A percentile compares a stretch with the other conserved stretches of the same genome.
Evolutionary conservation across 2,888 invertebrate genomes (phyloP).

Genomic region (Thyatira batis): DNA sequence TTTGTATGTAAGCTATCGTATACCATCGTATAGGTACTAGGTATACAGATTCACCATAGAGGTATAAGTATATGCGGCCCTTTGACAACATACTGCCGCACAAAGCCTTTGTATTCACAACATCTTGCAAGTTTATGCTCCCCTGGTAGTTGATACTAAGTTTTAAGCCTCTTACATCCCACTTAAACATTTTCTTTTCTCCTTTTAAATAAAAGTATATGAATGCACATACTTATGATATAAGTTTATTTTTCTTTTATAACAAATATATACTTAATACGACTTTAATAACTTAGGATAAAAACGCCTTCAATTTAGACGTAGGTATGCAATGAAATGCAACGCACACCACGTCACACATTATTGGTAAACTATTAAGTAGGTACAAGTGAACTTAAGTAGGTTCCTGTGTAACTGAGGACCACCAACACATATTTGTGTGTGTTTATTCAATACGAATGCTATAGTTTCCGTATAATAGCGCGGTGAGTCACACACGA

Average conservation of each 20-base stretch:
- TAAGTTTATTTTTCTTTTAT: neutral
- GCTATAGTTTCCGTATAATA: slow-evolving; percentile 15
- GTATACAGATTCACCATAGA: neutral
- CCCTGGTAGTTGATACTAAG: neutral
- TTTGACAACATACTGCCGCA: neutral
- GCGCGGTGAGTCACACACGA: slow-evolving; percentile 35
- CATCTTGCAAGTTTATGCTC: neutral
- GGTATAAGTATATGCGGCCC: neutral
- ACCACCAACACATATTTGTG: neutral
- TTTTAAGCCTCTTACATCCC: neutral
- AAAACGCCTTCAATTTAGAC: no score
- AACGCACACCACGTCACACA: neutral
- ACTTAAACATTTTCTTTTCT: neutral
- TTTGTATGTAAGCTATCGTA: neutral
- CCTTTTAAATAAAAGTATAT: no score
- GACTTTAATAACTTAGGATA: no score
- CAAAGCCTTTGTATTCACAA: neutral
- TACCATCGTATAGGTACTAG: neutral
- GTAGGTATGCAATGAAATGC: neutral
- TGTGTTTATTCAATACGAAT: neutral
- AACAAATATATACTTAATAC: no score
- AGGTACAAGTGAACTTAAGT: neutral
- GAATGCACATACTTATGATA: neutral
- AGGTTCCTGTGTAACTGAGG: neutral
- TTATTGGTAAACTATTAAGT: slow-evolving; percentile 5